These are phyloP conservation scores for Argyrosomus japonicus DNA, from an alignment of 2,113 vertebrate species.

Conservation along the genomic window DNA sequence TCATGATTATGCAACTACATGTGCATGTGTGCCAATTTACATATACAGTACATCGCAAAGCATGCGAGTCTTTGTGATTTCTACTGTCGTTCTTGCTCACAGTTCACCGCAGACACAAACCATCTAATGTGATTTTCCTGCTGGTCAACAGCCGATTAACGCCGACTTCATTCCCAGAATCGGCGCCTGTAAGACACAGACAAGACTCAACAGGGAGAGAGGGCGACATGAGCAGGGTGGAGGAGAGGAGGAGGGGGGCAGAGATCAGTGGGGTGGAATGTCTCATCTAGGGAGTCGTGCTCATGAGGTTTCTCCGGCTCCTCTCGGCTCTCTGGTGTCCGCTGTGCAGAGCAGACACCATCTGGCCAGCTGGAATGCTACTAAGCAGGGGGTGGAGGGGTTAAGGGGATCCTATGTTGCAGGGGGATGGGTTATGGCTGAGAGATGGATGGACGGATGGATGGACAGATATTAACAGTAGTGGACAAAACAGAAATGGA, in stretches of 20 bases:
- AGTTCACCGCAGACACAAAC: conserved; percentile 5
- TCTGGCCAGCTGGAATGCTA: conserved; percentile 79
- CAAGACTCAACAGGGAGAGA: conserved; percentile 2
- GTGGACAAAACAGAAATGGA: too few species aligned
- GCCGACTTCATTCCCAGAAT: conserved; percentile 43
- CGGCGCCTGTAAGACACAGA: conserved; percentile 20
- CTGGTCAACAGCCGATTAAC: conserved; percentile 51
- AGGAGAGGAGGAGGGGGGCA: neutral
- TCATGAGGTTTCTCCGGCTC: conserved; percentile 56
- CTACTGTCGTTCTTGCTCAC: neutral
- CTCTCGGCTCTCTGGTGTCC: conserved; percentile 59
- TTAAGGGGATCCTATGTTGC: conserved; percentile 43
- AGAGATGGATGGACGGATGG: conserved; percentile 9
- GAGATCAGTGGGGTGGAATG: conserved; percentile 37
- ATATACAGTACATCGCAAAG: neutral
- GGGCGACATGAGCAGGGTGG: neutral
- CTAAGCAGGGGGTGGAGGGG: conserved; percentile 58
- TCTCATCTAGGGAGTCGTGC: conserved; percentile 61
- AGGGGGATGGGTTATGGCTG: conserved; percentile 67
- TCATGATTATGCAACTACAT: neutral
- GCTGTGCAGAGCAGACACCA: conserved; percentile 72
- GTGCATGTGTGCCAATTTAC: neutral
- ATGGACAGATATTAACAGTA: conserved; percentile 48
- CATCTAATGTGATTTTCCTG: conserved; percentile 39
- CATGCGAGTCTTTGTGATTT: neutral